Percentiles rank a stretch among this genome's conserved stretches.
These are phyloP conservation scores for Andrena praecox DNA, from an alignment of 2,888 invertebrate species.

Conservation along the genomic window DNA sequence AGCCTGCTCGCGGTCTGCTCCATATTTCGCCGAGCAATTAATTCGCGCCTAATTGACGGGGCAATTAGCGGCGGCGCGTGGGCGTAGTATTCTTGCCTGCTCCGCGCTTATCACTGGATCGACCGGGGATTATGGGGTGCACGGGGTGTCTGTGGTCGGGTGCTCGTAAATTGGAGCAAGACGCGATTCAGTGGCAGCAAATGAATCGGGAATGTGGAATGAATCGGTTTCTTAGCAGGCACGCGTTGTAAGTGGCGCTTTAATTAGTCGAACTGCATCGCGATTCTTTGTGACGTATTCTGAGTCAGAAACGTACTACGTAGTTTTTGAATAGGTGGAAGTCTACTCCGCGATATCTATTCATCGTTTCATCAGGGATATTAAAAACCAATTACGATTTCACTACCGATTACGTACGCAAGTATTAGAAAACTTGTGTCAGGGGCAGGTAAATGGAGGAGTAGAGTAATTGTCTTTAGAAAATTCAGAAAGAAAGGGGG, in stretches of 20 bases:
- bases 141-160: background rate
- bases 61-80: conserved; percentile 56
- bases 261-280: too few relatives aligned
- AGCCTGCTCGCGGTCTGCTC: conserved; percentile 13
- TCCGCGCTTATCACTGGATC: background rate
- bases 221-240: background rate
- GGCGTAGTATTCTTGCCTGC: conserved; percentile 25
- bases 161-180: background rate
- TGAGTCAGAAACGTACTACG: too few relatives aligned
- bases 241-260: too few relatives aligned
- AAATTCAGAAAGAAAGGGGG: background rate
- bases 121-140: conserved; percentile 5
- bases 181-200: background rate
- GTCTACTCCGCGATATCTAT: too few relatives aligned
- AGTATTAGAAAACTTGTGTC: too few relatives aligned
- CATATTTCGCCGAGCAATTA: conserved; percentile 49
- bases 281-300: too few relatives aligned
- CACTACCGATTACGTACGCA: too few relatives aligned
- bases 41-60: conserved; percentile 60
- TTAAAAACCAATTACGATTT: too few relatives aligned
- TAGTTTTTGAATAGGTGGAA: too few relatives aligned
- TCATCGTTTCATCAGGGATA: too few relatives aligned
- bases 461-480: background rate
- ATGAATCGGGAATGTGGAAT: background rate
- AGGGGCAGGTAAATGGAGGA: background rate